A percentile compares a stretch with the other conserved stretches of the same genome.
Evolutionary conservation across 2,113 vertebrate genomes (phyloP).

Genomic region (Oncorhynchus kisutch): DNA sequence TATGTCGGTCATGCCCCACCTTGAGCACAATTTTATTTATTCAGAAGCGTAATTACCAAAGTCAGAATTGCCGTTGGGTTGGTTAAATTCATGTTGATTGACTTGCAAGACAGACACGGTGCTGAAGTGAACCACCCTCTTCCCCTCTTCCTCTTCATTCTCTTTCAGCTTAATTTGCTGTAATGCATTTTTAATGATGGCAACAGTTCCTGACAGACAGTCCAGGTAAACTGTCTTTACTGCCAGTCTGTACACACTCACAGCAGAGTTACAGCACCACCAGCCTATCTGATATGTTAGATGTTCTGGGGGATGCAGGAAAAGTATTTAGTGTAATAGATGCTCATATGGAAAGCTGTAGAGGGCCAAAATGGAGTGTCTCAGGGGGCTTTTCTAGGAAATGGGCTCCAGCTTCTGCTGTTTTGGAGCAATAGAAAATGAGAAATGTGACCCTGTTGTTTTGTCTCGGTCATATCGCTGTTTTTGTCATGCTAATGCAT

Average conservation of each 20-base stretch:
- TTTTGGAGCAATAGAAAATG: slow-evolving; percentile 45
- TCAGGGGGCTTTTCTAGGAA: slow-evolving; percentile 38
- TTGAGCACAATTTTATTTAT: slow-evolving; percentile 69
- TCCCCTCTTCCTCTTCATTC: slow-evolving; percentile 26
- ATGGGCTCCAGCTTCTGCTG: slow-evolving; percentile 27
- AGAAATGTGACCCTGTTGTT: slow-evolving; percentile 36
- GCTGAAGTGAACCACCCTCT: slow-evolving; percentile 28
- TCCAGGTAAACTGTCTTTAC: slow-evolving; percentile 50
- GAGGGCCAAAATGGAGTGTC: slow-evolving; percentile 22
- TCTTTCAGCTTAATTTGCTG: slow-evolving; percentile 55
- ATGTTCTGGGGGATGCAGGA: slow-evolving; percentile 10
- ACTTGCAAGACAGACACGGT: slow-evolving; percentile 39
- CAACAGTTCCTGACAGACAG: slow-evolving; percentile 34
- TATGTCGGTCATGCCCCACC: slow-evolving; percentile 54
- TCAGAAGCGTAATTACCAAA: slow-evolving; percentile 63
- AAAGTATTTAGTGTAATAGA: slow-evolving; percentile 15
- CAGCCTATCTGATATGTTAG: slow-evolving; percentile 14
- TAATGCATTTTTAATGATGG: slow-evolving; percentile 33
- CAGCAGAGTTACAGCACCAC: slow-evolving; percentile 20
- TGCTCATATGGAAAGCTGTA: slow-evolving; percentile 22
- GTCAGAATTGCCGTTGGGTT: slow-evolving; percentile 57
- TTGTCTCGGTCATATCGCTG: slow-evolving; percentile 16
- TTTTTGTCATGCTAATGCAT: slow-evolving; percentile 49
- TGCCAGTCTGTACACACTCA: slow-evolving; percentile 40
- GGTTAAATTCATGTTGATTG: slow-evolving; percentile 69